Evolutionary conservation across 2,797 vertebrate species (phyloP).

Genomic region (Scyliorhinus canicula): DNA sequence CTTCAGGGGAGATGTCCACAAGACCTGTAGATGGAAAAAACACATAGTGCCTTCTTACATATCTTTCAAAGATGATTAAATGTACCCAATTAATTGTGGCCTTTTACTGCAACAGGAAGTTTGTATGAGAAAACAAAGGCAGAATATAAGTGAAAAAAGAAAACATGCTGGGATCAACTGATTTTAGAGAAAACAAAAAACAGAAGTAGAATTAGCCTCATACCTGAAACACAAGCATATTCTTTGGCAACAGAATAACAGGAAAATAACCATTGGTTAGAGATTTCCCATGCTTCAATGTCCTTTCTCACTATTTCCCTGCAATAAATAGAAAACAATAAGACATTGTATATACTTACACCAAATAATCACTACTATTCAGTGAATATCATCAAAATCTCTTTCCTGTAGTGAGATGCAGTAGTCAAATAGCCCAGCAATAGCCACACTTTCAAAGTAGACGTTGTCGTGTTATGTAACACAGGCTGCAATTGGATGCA

Average conservation of each 20-base stretch:
- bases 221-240: slow-evolving; percentile 70
- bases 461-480: too few relatives aligned
- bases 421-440: neutral
- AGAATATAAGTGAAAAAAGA: neutral
- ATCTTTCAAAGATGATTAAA: neutral
- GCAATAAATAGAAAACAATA: slow-evolving; percentile 35
- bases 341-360: neutral
- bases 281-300: slow-evolving; percentile 79
- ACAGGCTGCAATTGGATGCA: too few relatives aligned
- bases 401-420: neutral
- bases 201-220: slow-evolving; percentile 38
- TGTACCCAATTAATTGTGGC: neutral
- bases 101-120: neutral
- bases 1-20: slow-evolving; percentile 78
- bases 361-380: neutral
- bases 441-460: neutral
- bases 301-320: slow-evolving; percentile 77
- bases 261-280: slow-evolving; percentile 83
- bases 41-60: neutral
- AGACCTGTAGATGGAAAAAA: slow-evolving; percentile 64
- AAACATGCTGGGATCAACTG: neutral
- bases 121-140: neutral
- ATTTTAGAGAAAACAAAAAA: neutral
- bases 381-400: neutral
- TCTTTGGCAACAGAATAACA: slow-evolving; percentile 66